A percentile compares a stretch with the other conserved stretches of the same genome.
phyloP scores from a whole-genome alignment of 2,888 invertebrate genomes.

The Carabus problematicus region DNA sequence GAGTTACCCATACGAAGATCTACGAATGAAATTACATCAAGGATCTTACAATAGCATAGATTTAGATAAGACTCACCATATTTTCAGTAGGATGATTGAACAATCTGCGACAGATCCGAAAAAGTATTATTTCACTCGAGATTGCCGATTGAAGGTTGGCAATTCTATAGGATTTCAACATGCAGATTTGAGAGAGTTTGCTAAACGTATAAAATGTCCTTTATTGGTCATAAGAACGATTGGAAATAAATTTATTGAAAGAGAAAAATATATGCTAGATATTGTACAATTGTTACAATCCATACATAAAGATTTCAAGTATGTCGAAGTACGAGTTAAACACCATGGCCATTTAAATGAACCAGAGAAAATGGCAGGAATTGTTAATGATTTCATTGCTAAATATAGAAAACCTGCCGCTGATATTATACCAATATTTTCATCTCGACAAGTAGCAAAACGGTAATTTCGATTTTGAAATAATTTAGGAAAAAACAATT shows the following conservation, averaged over 20 bases:
- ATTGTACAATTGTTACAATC: slow-evolving; percentile 9
- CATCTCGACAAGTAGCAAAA: no score
- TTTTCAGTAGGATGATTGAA: slow-evolving; percentile 62
- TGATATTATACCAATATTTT: no score
- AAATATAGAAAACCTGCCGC: slow-evolving; percentile 42
- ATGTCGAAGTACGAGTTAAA: slow-evolving; percentile 63
- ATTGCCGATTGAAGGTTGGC: slow-evolving; percentile 5
- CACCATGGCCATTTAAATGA: slow-evolving; percentile 75
- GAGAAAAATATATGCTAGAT: neutral
- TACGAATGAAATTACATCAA: slow-evolving; percentile 63
- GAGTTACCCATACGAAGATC: slow-evolving; percentile 65
- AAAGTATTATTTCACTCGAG: slow-evolving; percentile 64
- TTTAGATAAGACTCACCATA: slow-evolving; percentile 47
- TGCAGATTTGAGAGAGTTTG: slow-evolving; percentile 20
- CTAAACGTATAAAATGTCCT: slow-evolving; percentile 18
- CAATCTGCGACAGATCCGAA: slow-evolving; percentile 63
- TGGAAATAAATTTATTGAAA: slow-evolving; percentile 21
- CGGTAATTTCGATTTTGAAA: no score
- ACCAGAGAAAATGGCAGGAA: slow-evolving; percentile 64
- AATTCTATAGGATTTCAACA: neutral
- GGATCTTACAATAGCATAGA: slow-evolving; percentile 47
- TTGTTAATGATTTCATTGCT: slow-evolving; percentile 65
- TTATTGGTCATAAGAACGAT: slow-evolving; percentile 6
- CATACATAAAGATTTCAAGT: slow-evolving; percentile 62
- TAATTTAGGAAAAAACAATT: no score